These are phyloP conservation scores for Isaurus tuberculatus DNA, from an alignment of 92 coral and sea anemone species.

Conservation along the genomic window DNA sequence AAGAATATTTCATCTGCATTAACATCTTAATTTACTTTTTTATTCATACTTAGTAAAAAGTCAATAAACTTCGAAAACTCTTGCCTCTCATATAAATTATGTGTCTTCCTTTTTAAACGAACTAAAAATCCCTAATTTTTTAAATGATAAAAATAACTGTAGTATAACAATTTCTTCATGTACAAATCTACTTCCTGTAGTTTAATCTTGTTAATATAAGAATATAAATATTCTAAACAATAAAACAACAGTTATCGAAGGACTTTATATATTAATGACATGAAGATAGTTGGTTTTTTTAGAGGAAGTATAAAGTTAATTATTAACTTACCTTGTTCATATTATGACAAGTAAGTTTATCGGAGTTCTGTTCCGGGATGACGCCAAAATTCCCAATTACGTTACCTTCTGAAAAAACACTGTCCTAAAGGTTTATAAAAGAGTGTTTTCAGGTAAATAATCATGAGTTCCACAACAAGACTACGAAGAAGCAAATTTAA, in stretches of 20 bases:
- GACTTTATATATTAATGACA: neutral
- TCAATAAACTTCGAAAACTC: neutral
- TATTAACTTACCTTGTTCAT: neutral
- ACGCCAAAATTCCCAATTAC: slow-evolving; percentile 6
- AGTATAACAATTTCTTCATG: neutral
- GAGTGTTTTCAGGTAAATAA: neutral
- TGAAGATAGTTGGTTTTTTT: neutral
- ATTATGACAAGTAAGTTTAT: neutral
- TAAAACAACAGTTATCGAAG: neutral
- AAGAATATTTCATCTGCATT: too few relatives aligned
- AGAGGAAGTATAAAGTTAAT: slow-evolving; percentile 10
- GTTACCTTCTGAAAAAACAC: slow-evolving; percentile 11
- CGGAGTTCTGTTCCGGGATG: neutral
- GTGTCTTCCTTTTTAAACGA: too few relatives aligned
- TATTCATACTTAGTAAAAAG: too few relatives aligned
- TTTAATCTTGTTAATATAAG: neutral
- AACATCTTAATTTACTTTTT: neutral
- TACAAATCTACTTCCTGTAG: slow-evolving; percentile 4
- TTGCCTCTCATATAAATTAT: too few relatives aligned
- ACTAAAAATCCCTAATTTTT: neutral
- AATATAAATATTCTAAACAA: neutral
- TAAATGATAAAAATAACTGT: neutral
- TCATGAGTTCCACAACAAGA: slow-evolving; percentile 1
- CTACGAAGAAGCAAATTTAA: neutral
- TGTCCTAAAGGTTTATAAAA: slow-evolving; percentile 19